Percentiles rank a stretch among this genome's conserved stretches.
phyloP scores from a whole-genome alignment of 2,888 invertebrate genomes.

The Hedya salicella region DNA sequence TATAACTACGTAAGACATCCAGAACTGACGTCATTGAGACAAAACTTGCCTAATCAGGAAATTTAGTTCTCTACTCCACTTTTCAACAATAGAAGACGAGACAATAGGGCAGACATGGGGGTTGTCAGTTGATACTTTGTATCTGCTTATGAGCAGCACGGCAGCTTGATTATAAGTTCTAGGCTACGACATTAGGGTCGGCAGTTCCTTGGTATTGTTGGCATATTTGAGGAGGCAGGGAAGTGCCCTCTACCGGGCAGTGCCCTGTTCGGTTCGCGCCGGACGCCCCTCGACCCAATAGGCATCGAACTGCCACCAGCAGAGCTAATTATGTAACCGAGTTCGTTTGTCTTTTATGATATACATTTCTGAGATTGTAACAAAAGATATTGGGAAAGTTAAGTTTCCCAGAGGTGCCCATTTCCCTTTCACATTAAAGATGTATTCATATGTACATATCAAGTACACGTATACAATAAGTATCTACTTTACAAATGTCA shows the following conservation, averaged over 20 bases:
- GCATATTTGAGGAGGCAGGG: constrained; percentile 63
- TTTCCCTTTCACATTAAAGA: too few relatives aligned
- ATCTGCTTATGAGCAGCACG: constrained; percentile 48
- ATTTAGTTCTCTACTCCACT: constrained; percentile 58
- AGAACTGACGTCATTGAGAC: constrained; percentile 29
- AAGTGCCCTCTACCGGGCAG: constrained; percentile 69
- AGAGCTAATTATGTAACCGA: constrained; percentile 32
- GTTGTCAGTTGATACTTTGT: constrained; percentile 49
- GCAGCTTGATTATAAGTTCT: constrained; percentile 25
- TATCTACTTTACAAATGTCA: too few relatives aligned
- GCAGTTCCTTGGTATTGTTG: constrained; percentile 26
- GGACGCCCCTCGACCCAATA: constrained; percentile 70
- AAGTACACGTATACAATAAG: too few relatives aligned
- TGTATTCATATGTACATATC: too few relatives aligned
- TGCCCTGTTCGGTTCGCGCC: constrained; percentile 55
- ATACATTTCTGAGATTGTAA: too few relatives aligned
- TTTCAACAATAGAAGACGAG: constrained; percentile 62
- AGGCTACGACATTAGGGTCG: constrained; percentile 22
- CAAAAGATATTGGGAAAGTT: too few relatives aligned
- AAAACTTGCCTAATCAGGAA: constrained; percentile 44
- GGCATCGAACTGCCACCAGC: constrained; percentile 32
- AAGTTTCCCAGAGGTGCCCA: too few relatives aligned
- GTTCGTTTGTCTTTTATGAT: constrained; percentile 14
- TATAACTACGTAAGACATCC: background rate
- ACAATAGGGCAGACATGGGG: constrained; percentile 62